Conservation (phyloP, 2,797 vertebrate genomes). For the Numenius phaeopus region DNA sequence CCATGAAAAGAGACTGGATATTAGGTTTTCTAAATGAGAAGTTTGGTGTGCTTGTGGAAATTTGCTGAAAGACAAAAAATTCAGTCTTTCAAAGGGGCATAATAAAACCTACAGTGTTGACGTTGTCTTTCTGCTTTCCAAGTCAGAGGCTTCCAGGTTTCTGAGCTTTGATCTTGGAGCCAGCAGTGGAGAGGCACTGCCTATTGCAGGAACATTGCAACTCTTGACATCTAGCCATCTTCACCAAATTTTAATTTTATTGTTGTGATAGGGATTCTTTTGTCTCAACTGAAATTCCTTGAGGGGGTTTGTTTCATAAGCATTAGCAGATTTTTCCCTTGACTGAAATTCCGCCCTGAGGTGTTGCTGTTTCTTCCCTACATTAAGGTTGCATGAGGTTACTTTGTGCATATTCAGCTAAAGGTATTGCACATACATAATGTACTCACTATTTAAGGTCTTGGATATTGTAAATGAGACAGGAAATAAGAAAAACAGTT, state of each 20-base stretch:
- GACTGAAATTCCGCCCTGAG: constrained; percentile 12
- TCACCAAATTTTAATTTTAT: constrained; percentile 37
- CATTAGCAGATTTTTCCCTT: background rate
- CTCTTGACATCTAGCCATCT: background rate
- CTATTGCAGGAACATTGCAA: background rate
- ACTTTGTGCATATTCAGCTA: background rate
- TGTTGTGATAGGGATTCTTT: constrained; percentile 35
- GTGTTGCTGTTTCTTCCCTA: background rate
- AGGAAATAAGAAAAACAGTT: background rate
- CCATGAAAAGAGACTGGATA: background rate
- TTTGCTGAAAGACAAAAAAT: background rate
- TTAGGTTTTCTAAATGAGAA: background rate
- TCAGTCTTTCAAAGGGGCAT: background rate
- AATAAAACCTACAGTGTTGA: background rate
- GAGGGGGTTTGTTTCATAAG: constrained; percentile 26
- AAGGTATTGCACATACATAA: background rate
- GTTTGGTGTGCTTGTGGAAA: background rate
- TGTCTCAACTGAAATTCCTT: background rate
- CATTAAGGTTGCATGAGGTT: background rate
- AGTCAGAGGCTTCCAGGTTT: background rate
- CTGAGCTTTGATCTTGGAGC: constrained; percentile 22
- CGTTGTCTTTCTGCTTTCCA: background rate
- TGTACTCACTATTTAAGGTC: background rate
- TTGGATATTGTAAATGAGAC: background rate
- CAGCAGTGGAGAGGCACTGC: background rate